Evolutionary conservation across 2,113 vertebrate genomes (phyloP), one percentile per base, ranked within the genome.

Genomic region (human): DNA sequence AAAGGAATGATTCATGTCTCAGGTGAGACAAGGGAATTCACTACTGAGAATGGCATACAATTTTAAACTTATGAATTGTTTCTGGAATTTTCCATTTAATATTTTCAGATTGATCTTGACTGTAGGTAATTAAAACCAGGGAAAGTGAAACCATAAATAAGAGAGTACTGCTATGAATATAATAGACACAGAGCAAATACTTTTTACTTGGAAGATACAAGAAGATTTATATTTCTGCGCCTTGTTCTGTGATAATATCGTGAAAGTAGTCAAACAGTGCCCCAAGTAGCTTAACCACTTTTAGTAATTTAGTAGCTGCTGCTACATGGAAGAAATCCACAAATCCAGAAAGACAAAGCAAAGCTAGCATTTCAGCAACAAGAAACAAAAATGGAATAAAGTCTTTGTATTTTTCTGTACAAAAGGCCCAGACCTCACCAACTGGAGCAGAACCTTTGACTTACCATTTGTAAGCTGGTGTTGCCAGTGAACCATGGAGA

Each of bases 341-440:
- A 92, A 86, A 43, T 95, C 22, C 16, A 97, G 70, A 92, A 86
- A 43, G 38, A 50, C 64, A 25, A 89, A 75, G 61, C 84, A 91
- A 81, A 95, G 86, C 59, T 4, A 93, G 43, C 43, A 20, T 72
- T 90, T 94, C 9, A 70, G 14, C n/a, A 93, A 13, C 10, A 88
- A 83, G 40, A 48, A 27, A 81, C 20, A 72, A 50, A 80, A 20
- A 25, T 52, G 20, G 50, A 64, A 12, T 43, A 6, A 72, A 85
- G 16, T 89, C 48, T 87, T 72, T 89, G 4, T 57, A 61, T n/a
- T 92, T 55, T 76, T 73, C 64, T 76, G 0, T 43, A 9, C 0
- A n/a, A 70, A 70, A 23, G 12, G 7, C 48, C 48, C 57, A 27
- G 23, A 79, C 35, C 52, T 90, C 43, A n/a, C 85, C n/a, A 2